Base-by-base conservation (phyloP, 2,113 vertebrate species). In the Lophotis ruficrista region DNA sequence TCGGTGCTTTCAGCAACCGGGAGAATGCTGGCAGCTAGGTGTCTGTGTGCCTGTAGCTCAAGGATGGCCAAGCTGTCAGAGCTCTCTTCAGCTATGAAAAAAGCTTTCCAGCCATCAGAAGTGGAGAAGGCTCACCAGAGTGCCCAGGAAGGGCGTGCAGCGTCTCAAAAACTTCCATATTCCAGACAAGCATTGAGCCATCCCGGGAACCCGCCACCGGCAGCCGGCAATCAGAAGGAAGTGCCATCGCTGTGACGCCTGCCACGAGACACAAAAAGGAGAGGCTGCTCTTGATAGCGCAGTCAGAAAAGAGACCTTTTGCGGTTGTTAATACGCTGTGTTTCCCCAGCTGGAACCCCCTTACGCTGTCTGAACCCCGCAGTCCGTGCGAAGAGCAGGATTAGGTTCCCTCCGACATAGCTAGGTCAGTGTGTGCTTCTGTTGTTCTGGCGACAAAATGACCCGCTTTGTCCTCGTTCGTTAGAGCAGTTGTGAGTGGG, bases 131-230 rank as follows among this genome's bases (percentile, higher is more conserved):
- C 95, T 97, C 82, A 98, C 98, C 98, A 19, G 97, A 97, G 95
- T 99, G 99, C 54, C 98, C 98, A 16, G 73, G 89, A 47, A 99
- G 93, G 11, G 96, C 13, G 7, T 98, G 98, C 22, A 97, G 70
- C 50, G 98, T 97, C 56, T 98, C 97, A 21, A 95, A 88, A 53
- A 96, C 97, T 9, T 94, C 89, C 50, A 96, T 95, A 35, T 98
- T 97, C 98, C 99, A 99, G 58, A 97, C 98, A 10, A 95, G 95
- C 66, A 98, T 35, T 19, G 80, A 75, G 7, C 99, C 98, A 2
- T 98, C 97, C 47, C 97, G 96, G 57, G 98, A 98, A 30, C 98
- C 98, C 4, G 97, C 98, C 27, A 98, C 93, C 87, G 99, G 96
- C 82, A 99, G 84, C 48, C 18, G 61, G 62, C 94, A 95, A 27